Conservation (phyloP, 2,797 vertebrate species). For the Pterois miles region DNA sequence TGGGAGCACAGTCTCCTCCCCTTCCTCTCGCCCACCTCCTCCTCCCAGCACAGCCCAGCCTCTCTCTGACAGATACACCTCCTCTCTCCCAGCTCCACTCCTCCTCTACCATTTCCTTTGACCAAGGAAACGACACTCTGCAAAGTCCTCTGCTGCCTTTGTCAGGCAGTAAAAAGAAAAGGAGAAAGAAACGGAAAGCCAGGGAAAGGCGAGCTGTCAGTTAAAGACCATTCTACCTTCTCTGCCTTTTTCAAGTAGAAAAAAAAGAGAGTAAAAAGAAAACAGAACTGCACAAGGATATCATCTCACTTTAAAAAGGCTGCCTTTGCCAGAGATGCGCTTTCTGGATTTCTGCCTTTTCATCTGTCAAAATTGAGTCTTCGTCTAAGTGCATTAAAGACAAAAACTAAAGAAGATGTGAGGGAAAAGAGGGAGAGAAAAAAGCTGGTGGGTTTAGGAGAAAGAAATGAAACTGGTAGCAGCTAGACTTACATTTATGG, state of each 20-base stretch:
- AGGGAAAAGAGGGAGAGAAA: background rate
- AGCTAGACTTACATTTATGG: background rate
- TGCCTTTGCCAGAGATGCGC: background rate
- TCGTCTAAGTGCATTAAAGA: background rate
- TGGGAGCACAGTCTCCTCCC: slow-evolving; percentile 69
- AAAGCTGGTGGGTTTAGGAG: background rate
- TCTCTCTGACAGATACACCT: slow-evolving; percentile 65
- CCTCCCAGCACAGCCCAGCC: slow-evolving; percentile 36
- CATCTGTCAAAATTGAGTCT: slow-evolving; percentile 7
- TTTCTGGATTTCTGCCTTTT: background rate
- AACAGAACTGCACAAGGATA: slow-evolving; percentile 3
- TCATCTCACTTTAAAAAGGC: slow-evolving; percentile 5
- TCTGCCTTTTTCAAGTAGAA: background rate
- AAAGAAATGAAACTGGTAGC: background rate
- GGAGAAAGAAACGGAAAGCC: slow-evolving; percentile 13
- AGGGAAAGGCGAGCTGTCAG: slow-evolving; percentile 28
- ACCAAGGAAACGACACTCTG: slow-evolving; percentile 57
- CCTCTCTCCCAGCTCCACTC: slow-evolving; percentile 57
- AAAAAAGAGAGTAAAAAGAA: slow-evolving; percentile 14
- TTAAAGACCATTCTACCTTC: slow-evolving; percentile 25
- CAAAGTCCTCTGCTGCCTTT: slow-evolving; percentile 61
- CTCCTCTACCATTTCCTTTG: slow-evolving; percentile 67
- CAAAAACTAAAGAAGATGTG: background rate
- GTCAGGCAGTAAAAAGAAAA: slow-evolving; percentile 50
- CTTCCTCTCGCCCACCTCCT: slow-evolving; percentile 44